phyloP scores from a whole-genome alignment of 1,140 invertebrate species.

The Hydropsyche tenuis region DNA sequence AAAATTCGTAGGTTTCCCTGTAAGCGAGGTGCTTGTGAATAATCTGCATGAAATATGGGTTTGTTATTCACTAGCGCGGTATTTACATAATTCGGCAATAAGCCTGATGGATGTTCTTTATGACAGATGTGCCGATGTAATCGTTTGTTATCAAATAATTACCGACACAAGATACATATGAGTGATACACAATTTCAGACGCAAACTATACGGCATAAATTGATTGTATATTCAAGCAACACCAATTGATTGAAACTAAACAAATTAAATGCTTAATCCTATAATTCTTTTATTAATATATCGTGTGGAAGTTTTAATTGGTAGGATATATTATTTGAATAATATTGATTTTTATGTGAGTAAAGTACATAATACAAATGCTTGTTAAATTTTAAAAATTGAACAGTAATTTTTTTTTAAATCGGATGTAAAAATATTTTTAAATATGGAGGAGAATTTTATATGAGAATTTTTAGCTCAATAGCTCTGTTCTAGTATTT shows the following conservation, averaged over 20 bases:
- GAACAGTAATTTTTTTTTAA: not conserved
- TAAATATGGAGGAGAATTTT: no score
- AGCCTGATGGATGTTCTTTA: conserved; percentile 15
- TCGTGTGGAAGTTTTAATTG: no score
- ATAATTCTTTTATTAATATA: no score
- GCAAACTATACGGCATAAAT: not conserved
- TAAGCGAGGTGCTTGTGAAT: no score
- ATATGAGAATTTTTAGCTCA: no score
- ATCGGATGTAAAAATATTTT: not conserved
- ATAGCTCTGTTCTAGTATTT: no score
- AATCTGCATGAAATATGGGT: not conserved
- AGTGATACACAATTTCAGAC: not conserved
- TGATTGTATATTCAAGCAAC: not conserved
- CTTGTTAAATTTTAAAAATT: no score
- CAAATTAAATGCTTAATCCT: no score
- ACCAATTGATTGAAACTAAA: not conserved
- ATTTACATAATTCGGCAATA: conserved; percentile 8
- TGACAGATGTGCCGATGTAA: conserved; percentile 7
- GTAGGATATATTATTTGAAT: no score
- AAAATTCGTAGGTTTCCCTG: no score
- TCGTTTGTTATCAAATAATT: conserved; percentile 23
- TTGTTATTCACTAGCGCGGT: not conserved
- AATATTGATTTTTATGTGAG: no score
- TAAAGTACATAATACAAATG: no score
- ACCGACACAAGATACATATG: not conserved